Evolutionary conservation across 2,888 invertebrate genomes (phyloP), one percentile per base, ranked within the genome.

Genomic region (Diarsia mendica): DNA sequence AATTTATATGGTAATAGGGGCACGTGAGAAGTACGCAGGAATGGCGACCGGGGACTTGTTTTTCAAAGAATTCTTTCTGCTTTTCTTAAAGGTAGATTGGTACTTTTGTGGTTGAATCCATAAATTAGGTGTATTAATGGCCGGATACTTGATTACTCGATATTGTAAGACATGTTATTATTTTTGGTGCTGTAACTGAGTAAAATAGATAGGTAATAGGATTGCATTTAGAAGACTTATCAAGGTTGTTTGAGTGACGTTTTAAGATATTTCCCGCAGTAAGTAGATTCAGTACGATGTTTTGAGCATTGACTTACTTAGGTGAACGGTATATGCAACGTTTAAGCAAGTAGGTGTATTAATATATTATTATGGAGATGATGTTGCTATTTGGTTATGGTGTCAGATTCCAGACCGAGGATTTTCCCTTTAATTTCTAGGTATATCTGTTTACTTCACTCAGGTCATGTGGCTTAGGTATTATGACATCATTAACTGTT

Each of bases 1-100:
- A 92, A 92, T 94, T 93, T 94, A 90, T 93, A 94, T 94, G 94
- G 90, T 93, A 94, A 94, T 94, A 79, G 78, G 78, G 88, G 86
- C 85, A 84, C 86, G 84, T 80, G 81, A 87, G 80, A 73, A 70
- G 48, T 76, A 83, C 89, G n/a, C 53, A 39, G 15, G 53, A 46
- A 20, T 15, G 63, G 8, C 10, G 23, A 23, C 53, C 53, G 88
- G 90, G 87, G 85, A 80, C 80, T 84, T 83, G 88, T 86, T 86
- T 88, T 85, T 77, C 74, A 55, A 60, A 44, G 81, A 64, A 80
- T 72, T 64, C 63, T 67, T 72, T 55, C 13, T 39, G 11, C 6
- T 44, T 58, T 61, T 44, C 68, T 39, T 39, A 44, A 48, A 67
- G 48, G 39, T 68, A 11, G 46, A 55, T 61, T 64, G 39, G 13